These are phyloP conservation scores for Chorisops tibialis DNA, from an alignment of 2,888 invertebrate genomes.

Conservation along the genomic window DNA sequence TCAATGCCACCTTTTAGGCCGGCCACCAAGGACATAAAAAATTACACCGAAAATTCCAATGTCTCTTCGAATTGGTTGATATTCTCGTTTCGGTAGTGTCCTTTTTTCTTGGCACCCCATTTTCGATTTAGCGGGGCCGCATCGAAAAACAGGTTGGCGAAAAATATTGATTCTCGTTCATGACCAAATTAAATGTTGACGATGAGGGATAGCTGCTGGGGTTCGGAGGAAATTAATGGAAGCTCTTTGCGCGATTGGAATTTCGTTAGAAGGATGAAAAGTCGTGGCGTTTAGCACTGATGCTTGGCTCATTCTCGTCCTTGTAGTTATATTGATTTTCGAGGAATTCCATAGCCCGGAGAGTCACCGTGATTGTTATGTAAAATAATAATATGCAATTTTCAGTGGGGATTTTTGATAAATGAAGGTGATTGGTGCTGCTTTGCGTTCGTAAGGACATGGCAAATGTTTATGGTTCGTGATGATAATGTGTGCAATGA, in stretches of 20 bases:
- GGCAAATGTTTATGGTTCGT: too few relatives aligned
- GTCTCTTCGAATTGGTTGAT: background rate
- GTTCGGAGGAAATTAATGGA: slow-evolving; percentile 24
- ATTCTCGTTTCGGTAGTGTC: background rate
- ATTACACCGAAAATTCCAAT: slow-evolving; percentile 1
- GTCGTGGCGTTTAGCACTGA: slow-evolving; percentile 19
- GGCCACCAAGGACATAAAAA: slow-evolving; percentile 17
- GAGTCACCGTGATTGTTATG: too few relatives aligned
- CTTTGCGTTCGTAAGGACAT: too few relatives aligned
- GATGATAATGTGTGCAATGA: too few relatives aligned
- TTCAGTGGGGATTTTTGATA: too few relatives aligned
- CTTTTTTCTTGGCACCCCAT: background rate
- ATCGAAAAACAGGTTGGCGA: slow-evolving; percentile 16
- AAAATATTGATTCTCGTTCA: slow-evolving; percentile 24
- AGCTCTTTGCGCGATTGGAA: slow-evolving; percentile 22
- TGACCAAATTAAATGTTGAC: slow-evolving; percentile 25
- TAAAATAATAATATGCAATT: too few relatives aligned
- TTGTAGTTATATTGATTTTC: too few relatives aligned
- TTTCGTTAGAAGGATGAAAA: slow-evolving; percentile 23
- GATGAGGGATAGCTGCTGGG: slow-evolving; percentile 3
- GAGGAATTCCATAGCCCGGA: too few relatives aligned
- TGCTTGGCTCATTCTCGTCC: background rate
- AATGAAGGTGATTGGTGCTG: too few relatives aligned
- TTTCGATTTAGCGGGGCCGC: background rate
- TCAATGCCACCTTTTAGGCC: slow-evolving; percentile 28